Conservation (phyloP, 2,113 vertebrate species). For the Rhombomys opimus region DNA sequence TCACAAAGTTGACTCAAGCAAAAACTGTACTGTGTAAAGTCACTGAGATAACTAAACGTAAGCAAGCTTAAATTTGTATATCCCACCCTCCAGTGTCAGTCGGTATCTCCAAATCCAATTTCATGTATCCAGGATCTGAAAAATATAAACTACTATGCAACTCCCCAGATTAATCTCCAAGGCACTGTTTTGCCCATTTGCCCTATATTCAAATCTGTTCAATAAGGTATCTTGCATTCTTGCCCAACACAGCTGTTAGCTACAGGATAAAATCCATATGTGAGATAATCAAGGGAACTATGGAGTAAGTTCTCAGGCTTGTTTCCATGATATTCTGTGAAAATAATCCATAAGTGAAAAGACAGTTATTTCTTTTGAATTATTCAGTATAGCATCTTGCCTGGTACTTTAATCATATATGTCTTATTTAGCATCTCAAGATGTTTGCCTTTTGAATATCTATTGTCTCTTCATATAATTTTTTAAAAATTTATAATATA, state of each 20-base stretch:
- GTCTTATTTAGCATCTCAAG: neutral
- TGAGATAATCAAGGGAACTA: neutral
- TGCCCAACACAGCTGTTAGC: neutral
- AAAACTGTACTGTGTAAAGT: neutral
- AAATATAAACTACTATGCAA: neutral
- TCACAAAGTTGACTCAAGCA: neutral
- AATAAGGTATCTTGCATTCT: neutral
- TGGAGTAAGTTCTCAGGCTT: neutral
- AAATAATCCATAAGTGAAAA: neutral
- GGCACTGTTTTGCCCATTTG: neutral
- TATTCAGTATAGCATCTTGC: neutral
- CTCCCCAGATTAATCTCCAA: neutral
- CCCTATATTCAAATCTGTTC: neutral
- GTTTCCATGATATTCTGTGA: neutral
- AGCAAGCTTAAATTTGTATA: neutral
- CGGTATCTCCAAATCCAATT: neutral
- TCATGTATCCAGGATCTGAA: neutral
- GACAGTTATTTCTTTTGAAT: slow-evolving; percentile 19
- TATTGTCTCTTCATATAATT: neutral
- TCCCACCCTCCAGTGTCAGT: neutral
- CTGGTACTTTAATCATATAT: neutral
- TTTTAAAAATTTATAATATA: neutral
- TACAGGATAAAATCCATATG: neutral
- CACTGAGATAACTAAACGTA: neutral
- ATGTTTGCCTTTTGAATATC: slow-evolving; percentile 14